Evolutionary conservation across 2,113 vertebrate species (phyloP).

Genomic region (Erythrolamprus reginae): DNA sequence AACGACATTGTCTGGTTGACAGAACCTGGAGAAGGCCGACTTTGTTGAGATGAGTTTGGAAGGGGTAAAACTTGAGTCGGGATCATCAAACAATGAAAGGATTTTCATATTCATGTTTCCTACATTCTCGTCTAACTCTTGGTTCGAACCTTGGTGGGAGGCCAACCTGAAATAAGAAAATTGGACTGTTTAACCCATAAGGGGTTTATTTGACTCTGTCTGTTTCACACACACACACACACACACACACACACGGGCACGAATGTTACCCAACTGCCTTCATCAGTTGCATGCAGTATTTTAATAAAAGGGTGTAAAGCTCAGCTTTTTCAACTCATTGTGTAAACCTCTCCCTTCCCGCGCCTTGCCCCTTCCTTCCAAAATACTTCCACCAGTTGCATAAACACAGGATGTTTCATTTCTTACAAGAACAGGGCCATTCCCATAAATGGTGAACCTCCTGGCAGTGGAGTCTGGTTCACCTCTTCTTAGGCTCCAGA

Average conservation of each 20-base stretch:
- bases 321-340: not conserved
- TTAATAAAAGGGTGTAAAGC: not conserved
- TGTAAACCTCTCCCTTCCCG: not conserved
- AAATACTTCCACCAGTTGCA: not conserved
- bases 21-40: no score
- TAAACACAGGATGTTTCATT: not conserved
- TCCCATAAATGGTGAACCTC: not conserved
- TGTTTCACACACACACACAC: no score
- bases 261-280: not conserved
- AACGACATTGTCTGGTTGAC: no score
- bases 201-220: no score
- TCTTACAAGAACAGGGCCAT: not conserved
- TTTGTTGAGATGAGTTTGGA: not conserved
- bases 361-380: not conserved
- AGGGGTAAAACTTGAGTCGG: not conserved
- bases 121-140: not conserved
- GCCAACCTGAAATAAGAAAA: not conserved
- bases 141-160: not conserved
- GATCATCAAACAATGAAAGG: not conserved
- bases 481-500: not conserved
- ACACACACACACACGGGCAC: no score
- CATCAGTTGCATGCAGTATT: not conserved
- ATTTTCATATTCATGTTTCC: not conserved
- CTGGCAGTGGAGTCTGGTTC: not conserved
- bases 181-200: no score